Conservation (phyloP, 2,888 invertebrate species). For the Gerris lacustris region DNA sequence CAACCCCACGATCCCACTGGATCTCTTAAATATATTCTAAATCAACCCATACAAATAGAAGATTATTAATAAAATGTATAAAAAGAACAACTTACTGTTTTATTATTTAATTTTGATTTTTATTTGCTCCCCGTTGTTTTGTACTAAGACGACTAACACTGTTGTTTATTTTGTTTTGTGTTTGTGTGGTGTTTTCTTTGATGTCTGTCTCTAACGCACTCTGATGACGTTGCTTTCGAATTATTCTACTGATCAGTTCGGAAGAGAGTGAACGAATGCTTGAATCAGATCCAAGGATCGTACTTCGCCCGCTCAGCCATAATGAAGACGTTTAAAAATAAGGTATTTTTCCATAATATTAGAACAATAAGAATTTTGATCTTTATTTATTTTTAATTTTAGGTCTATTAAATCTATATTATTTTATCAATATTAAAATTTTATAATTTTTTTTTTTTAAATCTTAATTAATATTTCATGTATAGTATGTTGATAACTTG, state of each 20-base stretch:
- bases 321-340: constrained; percentile 41
- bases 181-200: background rate
- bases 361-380: no score
- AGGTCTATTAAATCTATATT: no score
- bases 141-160: background rate
- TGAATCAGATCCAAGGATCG: constrained; percentile 55
- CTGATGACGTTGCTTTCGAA: background rate
- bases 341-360: background rate
- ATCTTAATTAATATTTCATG: no score
- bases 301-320: constrained; percentile 50
- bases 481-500: no score
- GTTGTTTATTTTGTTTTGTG: constrained; percentile 11
- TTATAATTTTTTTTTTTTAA: no score
- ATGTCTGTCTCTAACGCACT: background rate
- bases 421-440: no score
- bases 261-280: constrained; percentile 66
- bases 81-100: background rate
- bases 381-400: no score
- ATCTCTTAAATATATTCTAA: no score
- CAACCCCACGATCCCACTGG: no score
- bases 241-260: constrained; percentile 38
- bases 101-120: constrained; percentile 12
- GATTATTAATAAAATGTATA: no score
- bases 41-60: no score
- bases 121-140: constrained; percentile 12